A percentile compares a stretch with the other conserved stretches of the same genome.
Conservation (phyloP, 2,797 vertebrate genomes). For the Gastrophryne carolinensis region DNA sequence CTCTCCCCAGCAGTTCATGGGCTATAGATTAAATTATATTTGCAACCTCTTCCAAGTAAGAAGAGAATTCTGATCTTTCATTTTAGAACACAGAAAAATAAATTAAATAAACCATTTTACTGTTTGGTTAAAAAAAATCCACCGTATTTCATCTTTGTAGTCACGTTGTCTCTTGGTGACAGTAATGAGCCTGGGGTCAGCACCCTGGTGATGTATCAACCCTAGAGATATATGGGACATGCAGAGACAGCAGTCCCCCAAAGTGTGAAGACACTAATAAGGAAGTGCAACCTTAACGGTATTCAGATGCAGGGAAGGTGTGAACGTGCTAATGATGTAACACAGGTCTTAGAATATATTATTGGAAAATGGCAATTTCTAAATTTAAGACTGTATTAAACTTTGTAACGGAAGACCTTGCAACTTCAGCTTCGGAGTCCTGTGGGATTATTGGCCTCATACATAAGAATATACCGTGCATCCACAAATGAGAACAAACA, state of each 20-base stretch:
- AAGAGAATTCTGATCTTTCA: no score
- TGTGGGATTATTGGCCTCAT: background rate
- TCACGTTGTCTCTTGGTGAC: background rate
- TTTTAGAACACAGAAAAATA: no score
- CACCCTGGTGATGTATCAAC: background rate
- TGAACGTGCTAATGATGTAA: constrained; percentile 26
- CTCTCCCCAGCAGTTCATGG: no score
- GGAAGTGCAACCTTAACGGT: background rate
- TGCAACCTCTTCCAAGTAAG: no score
- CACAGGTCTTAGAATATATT: background rate
- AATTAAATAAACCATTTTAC: no score
- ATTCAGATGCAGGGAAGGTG: background rate
- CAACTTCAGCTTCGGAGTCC: background rate
- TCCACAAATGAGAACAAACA: constrained; percentile 25
- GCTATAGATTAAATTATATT: no score
- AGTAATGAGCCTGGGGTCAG: background rate
- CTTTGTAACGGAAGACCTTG: constrained; percentile 1
- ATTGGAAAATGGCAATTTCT: background rate
- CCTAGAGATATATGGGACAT: background rate
- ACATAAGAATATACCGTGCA: constrained; percentile 20
- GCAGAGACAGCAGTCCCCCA: background rate
- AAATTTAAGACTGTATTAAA: constrained; percentile 26
- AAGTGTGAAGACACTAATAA: constrained; percentile 37
- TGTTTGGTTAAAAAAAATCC: background rate
- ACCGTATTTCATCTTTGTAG: background rate